Evolutionary conservation across 2,797 vertebrate species (phyloP).

Genomic region (Ispidina picta): DNA sequence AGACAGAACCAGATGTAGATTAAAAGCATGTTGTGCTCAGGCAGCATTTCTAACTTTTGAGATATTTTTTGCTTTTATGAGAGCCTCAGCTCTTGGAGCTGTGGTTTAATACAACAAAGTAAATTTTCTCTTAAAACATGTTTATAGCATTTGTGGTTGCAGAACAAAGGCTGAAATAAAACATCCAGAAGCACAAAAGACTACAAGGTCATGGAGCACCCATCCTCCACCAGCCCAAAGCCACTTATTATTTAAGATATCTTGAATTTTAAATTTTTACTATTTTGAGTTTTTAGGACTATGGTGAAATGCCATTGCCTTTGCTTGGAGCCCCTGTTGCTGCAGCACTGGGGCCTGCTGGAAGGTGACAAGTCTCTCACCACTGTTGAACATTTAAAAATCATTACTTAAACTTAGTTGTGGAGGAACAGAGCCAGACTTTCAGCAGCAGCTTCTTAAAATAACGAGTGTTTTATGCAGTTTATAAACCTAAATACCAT

Average conservation of each 20-base stretch:
- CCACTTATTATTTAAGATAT: neutral
- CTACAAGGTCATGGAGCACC: neutral
- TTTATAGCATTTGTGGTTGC: neutral
- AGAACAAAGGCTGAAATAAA: neutral
- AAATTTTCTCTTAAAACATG: neutral
- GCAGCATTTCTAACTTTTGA: neutral
- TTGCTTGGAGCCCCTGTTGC: neutral
- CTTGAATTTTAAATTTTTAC: neutral
- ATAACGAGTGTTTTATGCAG: neutral
- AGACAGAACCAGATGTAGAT: neutral
- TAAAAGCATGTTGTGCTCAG: neutral
- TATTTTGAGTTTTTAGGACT: neutral
- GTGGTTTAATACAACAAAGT: neutral
- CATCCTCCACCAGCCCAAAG: neutral
- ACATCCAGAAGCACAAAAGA: neutral
- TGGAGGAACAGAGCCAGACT: neutral
- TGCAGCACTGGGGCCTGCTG: neutral
- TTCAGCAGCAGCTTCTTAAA: slow-evolving; percentile 50
- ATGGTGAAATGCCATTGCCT: neutral
- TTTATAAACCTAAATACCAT: slow-evolving; percentile 56
- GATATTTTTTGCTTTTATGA: neutral
- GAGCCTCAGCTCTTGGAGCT: neutral
- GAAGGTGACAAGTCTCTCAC: neutral
- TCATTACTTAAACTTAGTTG: neutral
- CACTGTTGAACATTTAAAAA: neutral